Evolutionary conservation across 2,797 vertebrate genomes (phyloP), one percentile per base, ranked within the genome.

Genomic region (Nyctalus aviator): DNA sequence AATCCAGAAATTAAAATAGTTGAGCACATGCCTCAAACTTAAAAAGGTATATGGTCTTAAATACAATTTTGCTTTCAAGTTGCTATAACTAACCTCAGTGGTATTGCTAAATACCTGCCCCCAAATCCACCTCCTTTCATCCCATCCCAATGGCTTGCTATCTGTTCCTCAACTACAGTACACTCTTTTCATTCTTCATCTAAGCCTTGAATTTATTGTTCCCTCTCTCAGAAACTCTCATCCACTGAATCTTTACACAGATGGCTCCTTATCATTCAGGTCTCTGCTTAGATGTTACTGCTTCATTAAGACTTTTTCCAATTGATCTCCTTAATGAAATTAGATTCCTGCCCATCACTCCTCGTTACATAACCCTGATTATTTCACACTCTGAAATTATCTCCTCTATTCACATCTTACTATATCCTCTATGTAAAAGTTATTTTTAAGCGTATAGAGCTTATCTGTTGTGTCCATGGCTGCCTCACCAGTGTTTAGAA

Each of bases 311-410:
- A 69, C 9, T 18, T 62, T 84, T 27, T 78, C 66, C 81, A 48
- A 41, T 14, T 69, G 25, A 79, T 27, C 35, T 79, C 75, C 20
- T 76, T 76, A 68, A 90, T 91, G 92, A 90, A 87, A 92, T 94
- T 85, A 92, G 41, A 81, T 41, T 57, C 6, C 30, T 6, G 62
- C 30, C 30, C 37, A 68, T 83, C 8, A 62, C 10, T 90, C 14
- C 73, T 37, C 35, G 84, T 73, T 68, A 32, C 13, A 59, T 57
- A 53, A 53, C 41, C 13, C 8, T 81, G 20, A 55, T 82, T 73
- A 73, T 84, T 86, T 94, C 46, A 90, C 17, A 85, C 20, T 66
- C 79, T 76, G 30, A 90, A 93, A 94, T 91, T 44, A 91, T 57
- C 57, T 76, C 72, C 46, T 87, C 57, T 27, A 69, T 27, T 91